These are phyloP conservation scores for Arvicanthis niloticus DNA, from an alignment of 2,113 vertebrate genomes.

Conservation along the genomic window DNA sequence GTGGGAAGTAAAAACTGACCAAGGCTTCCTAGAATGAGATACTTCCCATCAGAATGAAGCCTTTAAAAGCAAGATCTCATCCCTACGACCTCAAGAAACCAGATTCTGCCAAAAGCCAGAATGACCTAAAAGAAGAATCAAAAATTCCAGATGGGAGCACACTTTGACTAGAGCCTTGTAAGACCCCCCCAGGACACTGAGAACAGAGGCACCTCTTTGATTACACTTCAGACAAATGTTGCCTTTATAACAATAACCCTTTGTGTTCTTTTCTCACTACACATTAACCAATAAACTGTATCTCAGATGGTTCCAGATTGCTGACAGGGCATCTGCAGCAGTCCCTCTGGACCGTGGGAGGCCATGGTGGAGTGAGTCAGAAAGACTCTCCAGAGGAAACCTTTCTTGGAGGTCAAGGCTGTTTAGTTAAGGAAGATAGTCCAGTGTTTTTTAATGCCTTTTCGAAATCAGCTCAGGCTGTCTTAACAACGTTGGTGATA, in stretches of 20 bases:
- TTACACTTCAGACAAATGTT: too few relatives aligned
- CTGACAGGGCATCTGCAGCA: not conserved
- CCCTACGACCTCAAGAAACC: not conserved
- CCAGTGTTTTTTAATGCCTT: not conserved
- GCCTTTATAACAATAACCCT: not conserved
- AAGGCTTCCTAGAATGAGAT: not conserved
- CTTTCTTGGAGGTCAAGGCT: not conserved
- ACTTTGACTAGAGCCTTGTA: not conserved
- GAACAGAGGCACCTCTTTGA: not conserved
- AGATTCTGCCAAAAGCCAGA: not conserved
- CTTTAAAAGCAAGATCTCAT: not conserved
- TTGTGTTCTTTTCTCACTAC: not conserved
- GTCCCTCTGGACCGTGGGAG: not conserved
- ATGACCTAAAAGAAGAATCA: not conserved
- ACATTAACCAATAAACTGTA: not conserved
- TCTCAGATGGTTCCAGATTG: not conserved
- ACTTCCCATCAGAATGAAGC: rapidly evolving
- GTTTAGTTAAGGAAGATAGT: not conserved
- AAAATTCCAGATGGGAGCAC: not conserved
- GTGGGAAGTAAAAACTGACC: not conserved
- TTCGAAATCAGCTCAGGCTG: not conserved
- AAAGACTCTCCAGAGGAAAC: not conserved
- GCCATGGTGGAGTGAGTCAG: not conserved
- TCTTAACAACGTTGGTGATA: rapidly evolving
- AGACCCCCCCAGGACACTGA: not conserved